Evolutionary conservation across 2,888 invertebrate genomes (phyloP), one percentile per base, ranked within the genome.

Genomic region (Trachelus stipa): DNA sequence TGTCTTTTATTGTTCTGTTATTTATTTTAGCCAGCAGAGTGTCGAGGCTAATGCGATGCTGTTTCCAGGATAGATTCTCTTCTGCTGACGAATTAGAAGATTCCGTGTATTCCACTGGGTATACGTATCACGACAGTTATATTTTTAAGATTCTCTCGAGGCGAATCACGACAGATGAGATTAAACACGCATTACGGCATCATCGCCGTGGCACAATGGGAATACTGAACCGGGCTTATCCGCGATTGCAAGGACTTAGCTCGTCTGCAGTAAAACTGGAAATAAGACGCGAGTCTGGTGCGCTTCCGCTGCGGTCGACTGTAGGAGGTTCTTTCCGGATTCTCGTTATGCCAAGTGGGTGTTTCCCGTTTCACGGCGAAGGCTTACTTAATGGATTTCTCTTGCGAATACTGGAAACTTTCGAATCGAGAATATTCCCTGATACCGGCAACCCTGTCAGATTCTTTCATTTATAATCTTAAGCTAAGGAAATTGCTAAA

Each of bases 151-250:
- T 75, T 68, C 76, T 40, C 34, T n/a, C 30, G 12, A 56, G 40
- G 40, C 23, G 23, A 56, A 56, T 56, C 30, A 34, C 30, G 71
- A 71, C 31, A 40, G 56, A 37, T 30, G 15, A 77, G 77, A 69
- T 75, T 69, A 56, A 56, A 56, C 40, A 56, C 69, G 77, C 78
- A 35, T 73, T 73, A 78, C 68, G 78, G 69, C 71, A 78, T 78
- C 73, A 73, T 15, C 76, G 33, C 40, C 75, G 71, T 69, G 56
- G 76, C 75, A 78, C 76, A 78, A 78, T 73, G 78, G 30, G 73
- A 69, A 33, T 34, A 78, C 76, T 78, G 75, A 78, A 56, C 71
- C 76, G 35, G 69, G 76, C 78, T 78, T 74, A 78, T 78, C 76
- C 74, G 37, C 69, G 35, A 69, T 71, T 74, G 30, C 69, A 34